A percentile compares a stretch with the other conserved stretches of the same genome.
phyloP scores from a whole-genome alignment of 2,113 vertebrate genomes.

The Seriola rivoliana region DNA sequence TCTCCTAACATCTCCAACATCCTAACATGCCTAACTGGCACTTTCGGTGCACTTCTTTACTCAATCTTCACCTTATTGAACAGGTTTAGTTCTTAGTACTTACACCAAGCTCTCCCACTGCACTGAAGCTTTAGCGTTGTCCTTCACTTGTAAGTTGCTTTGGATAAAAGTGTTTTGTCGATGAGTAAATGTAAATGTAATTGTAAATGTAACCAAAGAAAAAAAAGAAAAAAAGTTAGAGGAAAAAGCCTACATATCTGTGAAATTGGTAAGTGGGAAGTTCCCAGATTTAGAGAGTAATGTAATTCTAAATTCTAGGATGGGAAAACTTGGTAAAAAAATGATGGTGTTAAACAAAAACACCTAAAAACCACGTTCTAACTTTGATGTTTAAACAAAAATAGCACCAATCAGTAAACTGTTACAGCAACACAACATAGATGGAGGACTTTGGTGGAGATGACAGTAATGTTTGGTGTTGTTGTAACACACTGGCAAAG shows the following conservation, averaged over 20 bases:
- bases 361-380: background rate
- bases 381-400: slow-evolving; percentile 18
- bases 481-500: slow-evolving; percentile 33
- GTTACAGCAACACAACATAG: slow-evolving; percentile 14
- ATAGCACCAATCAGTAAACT: slow-evolving; percentile 9
- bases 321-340: no score
- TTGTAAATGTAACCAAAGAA: background rate
- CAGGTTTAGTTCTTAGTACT: no score
- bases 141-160: no score
- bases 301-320: background rate
- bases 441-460: slow-evolving; percentile 10
- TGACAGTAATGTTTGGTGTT: slow-evolving; percentile 53
- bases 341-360: background rate
- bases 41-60: no score
- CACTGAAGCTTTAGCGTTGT: no score
- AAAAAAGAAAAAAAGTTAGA: background rate
- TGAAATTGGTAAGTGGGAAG: background rate
- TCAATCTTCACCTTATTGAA: no score
- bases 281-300: background rate
- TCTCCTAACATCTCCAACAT: no score
- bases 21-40: no score
- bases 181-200: background rate
- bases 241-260: background rate
- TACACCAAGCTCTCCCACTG: no score
- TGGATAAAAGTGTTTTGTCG: no score